A percentile compares a stretch with the other conserved stretches of the same genome.
Evolutionary conservation across 2,797 vertebrate genomes (phyloP).

Genomic region (Anas acuta): DNA sequence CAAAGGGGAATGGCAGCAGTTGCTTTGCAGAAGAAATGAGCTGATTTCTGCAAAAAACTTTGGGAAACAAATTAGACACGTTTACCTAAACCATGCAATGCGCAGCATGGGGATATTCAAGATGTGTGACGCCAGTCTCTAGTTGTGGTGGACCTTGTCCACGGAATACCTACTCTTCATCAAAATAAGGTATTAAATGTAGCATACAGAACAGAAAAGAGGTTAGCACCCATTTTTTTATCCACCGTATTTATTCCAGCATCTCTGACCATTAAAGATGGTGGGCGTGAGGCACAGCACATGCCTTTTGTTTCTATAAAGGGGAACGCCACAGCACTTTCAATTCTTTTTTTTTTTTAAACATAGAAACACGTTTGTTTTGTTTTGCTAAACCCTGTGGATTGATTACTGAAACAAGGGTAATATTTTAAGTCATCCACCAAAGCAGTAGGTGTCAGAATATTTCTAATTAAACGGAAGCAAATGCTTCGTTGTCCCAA

Average conservation of each 20-base stretch:
- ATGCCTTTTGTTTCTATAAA: not conserved
- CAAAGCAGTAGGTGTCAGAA: not conserved
- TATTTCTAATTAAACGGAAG: not conserved
- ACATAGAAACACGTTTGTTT: no score
- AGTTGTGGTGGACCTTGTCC: not conserved
- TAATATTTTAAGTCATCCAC: not conserved
- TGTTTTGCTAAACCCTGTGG: no score
- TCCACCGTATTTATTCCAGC: not conserved
- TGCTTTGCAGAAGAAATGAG: not conserved
- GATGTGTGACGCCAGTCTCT: not conserved
- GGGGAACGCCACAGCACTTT: not conserved
- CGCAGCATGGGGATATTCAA: not conserved
- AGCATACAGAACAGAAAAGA: no score
- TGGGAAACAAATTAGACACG: not conserved
- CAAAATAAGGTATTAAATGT: not conserved
- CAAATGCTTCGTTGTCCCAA: not conserved
- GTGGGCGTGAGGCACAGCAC: not conserved
- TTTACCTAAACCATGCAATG: fast-evolving
- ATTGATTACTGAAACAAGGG: not conserved
- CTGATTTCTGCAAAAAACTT: not conserved
- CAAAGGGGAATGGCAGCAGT: not conserved
- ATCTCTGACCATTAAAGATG: not conserved
- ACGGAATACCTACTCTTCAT: not conserved
- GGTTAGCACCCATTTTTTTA: not conserved
- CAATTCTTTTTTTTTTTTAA: not conserved